Percentiles rank a stretch among this genome's conserved stretches.
These are phyloP conservation scores for Tokudaia tokunoshimensis DNA, from an alignment of 2,797 vertebrate species.

Conservation along the genomic window DNA sequence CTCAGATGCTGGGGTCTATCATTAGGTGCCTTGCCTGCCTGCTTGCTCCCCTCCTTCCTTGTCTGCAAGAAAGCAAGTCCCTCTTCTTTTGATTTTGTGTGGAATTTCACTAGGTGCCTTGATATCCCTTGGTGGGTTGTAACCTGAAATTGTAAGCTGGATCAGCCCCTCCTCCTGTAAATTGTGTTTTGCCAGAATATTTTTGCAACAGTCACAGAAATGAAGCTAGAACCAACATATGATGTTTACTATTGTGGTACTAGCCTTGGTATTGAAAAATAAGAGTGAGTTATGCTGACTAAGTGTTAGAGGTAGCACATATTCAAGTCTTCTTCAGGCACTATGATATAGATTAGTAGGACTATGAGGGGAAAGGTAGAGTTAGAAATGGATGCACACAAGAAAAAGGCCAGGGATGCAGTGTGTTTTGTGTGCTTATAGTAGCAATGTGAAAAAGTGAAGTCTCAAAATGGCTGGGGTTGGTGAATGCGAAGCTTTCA, in stretches of 20 bases:
- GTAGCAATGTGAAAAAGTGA: neutral
- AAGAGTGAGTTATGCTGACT: neutral
- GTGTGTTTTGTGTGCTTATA: conserved; percentile 6
- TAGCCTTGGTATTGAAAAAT: neutral
- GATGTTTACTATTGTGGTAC: neutral
- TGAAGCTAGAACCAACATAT: neutral
- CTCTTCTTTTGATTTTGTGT: neutral
- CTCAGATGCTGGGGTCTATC: conserved; percentile 65
- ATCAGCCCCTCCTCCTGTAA: neutral
- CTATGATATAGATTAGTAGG: neutral
- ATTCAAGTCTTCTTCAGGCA: neutral
- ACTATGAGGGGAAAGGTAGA: neutral
- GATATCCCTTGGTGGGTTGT: neutral
- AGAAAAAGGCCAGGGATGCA: neutral
- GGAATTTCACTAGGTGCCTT: neutral
- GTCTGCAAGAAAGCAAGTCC: neutral
- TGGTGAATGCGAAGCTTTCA: neutral
- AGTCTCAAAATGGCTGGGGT: neutral
- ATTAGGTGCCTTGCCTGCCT: neutral
- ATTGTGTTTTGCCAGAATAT: neutral
- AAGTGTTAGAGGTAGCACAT: conserved; percentile 9
- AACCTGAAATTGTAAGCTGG: neutral
- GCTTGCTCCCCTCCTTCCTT: neutral
- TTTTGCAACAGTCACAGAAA: neutral
- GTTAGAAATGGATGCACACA: conserved; percentile 1